These are phyloP conservation scores for Penaeus japonicus DNA, from an alignment of 1,140 invertebrate species.

Conservation along the genomic window DNA sequence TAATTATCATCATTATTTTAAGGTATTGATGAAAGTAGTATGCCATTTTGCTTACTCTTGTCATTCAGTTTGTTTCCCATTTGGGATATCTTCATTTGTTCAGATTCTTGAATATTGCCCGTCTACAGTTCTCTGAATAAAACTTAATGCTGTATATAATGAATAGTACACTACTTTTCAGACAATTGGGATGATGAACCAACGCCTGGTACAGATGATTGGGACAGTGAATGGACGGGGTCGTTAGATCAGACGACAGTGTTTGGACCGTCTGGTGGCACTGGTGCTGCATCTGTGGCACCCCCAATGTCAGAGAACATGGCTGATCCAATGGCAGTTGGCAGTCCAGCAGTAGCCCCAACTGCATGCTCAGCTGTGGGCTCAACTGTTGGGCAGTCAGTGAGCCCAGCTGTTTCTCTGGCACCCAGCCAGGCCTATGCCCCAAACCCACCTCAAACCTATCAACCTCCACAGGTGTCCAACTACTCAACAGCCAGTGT, in stretches of 20 bases:
- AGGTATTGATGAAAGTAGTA: too few species aligned
- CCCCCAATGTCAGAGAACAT: slow-evolving; percentile 48
- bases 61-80: too few species aligned
- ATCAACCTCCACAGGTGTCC: slow-evolving; percentile 12
- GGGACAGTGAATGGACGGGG: slow-evolving; percentile 58
- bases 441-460: slow-evolving; percentile 30
- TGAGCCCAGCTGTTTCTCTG: slow-evolving; percentile 33
- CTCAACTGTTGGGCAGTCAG: background rate
- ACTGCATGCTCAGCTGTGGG: too few species aligned
- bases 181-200: slow-evolving; percentile 59
- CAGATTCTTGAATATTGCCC: too few species aligned
- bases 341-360: slow-evolving; percentile 21
- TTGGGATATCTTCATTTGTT: too few species aligned
- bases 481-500: slow-evolving; percentile 1
- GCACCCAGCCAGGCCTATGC: slow-evolving; percentile 22
- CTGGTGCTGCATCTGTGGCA: slow-evolving; percentile 36
- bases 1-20: too few species aligned
- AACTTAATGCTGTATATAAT: background rate
- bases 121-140: too few species aligned
- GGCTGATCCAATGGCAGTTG: slow-evolving; percentile 38
- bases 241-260: slow-evolving; percentile 58
- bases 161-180: slow-evolving; percentile 46
- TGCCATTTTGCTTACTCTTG: too few species aligned
- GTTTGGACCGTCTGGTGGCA: slow-evolving; percentile 51
- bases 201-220: slow-evolving; percentile 44